Conservation (phyloP, 2,888 invertebrate species). For the Euzophera pinguis region DNA sequence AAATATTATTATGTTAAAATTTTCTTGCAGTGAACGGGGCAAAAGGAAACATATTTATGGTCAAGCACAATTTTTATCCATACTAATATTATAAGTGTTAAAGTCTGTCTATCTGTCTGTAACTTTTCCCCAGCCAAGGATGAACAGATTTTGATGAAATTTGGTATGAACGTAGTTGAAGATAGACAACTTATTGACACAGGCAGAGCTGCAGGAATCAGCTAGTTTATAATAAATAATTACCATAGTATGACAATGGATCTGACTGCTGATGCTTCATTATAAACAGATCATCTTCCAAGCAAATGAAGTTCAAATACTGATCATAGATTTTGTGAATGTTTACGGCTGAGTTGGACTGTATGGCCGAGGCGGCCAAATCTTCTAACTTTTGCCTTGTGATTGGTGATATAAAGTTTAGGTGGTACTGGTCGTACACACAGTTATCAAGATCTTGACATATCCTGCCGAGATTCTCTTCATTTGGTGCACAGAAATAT, state of each 20-base stretch:
- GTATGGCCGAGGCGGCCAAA: conserved; percentile 94
- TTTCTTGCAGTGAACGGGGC: too few relatives aligned
- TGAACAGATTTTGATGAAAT: too few relatives aligned
- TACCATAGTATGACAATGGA: conserved; percentile 94
- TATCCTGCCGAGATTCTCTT: conserved; percentile 97
- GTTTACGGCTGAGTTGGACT: conserved; percentile 93
- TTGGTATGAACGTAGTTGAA: too few relatives aligned
- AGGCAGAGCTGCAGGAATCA: too few relatives aligned
- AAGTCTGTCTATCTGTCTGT: too few relatives aligned
- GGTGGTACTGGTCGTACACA: conserved; percentile 95
- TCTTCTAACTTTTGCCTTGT: conserved; percentile 96
- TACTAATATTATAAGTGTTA: too few relatives aligned
- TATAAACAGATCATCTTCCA: conserved; percentile 98
- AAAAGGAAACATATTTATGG: too few relatives aligned
- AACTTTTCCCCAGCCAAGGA: too few relatives aligned
- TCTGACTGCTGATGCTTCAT: conserved; percentile 96
- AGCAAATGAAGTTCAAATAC: conserved; percentile 97
- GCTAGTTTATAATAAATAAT: conserved; percentile 21
- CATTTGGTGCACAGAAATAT: conserved; percentile 97
- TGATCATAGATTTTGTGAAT: conserved; percentile 99
- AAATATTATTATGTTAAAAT: too few relatives aligned
- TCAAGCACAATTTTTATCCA: too few relatives aligned
- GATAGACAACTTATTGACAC: too few relatives aligned
- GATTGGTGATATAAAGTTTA: conserved; percentile 98
- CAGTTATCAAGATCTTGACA: conserved; percentile 93